Conservation (phyloP, 2,113 vertebrate species). For the Nothobranchius furzeri region DNA sequence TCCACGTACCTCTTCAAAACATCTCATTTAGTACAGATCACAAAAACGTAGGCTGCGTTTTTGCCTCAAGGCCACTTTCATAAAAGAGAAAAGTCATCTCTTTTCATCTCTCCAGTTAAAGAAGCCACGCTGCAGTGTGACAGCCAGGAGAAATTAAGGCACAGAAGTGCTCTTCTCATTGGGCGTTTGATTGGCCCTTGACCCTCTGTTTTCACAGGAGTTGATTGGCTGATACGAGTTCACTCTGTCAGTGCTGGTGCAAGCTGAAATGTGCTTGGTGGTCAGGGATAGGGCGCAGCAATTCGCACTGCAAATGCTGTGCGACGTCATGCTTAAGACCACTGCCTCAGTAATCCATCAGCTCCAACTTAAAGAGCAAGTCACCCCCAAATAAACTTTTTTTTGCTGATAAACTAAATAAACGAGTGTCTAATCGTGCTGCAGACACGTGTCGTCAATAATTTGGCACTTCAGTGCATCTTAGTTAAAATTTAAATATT, state of each 20-base stretch:
- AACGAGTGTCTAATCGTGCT: too few relatives aligned
- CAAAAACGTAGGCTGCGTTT: conserved; percentile 19
- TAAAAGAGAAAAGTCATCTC: conserved; percentile 15
- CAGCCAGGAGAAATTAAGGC: conserved; percentile 31
- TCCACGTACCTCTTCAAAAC: conserved; percentile 1
- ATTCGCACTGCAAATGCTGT: conserved; percentile 4
- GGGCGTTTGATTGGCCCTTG: conserved; percentile 39
- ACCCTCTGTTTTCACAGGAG: conserved; percentile 20
- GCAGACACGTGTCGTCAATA: too few relatives aligned
- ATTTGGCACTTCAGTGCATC: too few relatives aligned
- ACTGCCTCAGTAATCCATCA: background rate
- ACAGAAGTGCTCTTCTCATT: background rate
- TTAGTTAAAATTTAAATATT: too few relatives aligned
- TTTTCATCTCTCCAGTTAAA: conserved; percentile 26
- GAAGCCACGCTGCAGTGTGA: background rate
- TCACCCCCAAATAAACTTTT: too few relatives aligned
- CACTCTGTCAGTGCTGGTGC: background rate
- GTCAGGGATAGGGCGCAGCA: background rate
- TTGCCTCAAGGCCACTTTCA: conserved; percentile 27
- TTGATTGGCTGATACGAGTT: conserved; percentile 54
- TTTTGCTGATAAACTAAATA: too few relatives aligned
- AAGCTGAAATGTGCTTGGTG: conserved; percentile 24
- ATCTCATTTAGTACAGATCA: background rate
- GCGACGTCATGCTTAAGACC: background rate
- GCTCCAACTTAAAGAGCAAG: conserved; percentile 6